phyloP scores from a whole-genome alignment of 2,113 vertebrate species.

The Perccottus glenii region DNA sequence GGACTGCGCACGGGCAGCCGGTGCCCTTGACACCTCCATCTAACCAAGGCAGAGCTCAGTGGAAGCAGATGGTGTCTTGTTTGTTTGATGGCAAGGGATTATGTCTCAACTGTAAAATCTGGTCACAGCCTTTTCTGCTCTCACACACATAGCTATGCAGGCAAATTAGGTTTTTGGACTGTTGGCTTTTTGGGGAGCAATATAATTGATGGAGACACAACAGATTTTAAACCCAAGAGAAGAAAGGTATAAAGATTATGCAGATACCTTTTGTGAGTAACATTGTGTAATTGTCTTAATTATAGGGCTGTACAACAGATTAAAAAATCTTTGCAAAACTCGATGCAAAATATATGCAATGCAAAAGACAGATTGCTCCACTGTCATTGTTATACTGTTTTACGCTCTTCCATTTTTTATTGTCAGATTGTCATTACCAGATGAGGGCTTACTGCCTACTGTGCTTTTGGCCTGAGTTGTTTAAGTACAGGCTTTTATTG shows the following conservation, averaged over 20 bases:
- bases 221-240: background rate
- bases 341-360: too few relatives aligned
- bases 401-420: too few relatives aligned
- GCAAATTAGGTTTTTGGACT: conserved; percentile 40
- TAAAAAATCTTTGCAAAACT: too few relatives aligned
- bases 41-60: conserved; percentile 66
- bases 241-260: background rate
- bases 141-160: conserved; percentile 34
- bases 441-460: too few relatives aligned
- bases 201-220: background rate
- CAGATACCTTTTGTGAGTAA: background rate
- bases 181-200: conserved; percentile 22
- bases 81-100: conserved; percentile 75
- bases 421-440: too few relatives aligned
- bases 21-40: conserved; percentile 70
- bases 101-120: conserved; percentile 68
- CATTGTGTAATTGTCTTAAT: too few relatives aligned
- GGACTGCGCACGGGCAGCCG: conserved; percentile 47
- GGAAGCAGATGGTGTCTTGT: conserved; percentile 81
- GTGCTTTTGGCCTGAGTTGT: too few relatives aligned
- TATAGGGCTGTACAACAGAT: too few relatives aligned
- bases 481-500: too few relatives aligned
- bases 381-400: too few relatives aligned
- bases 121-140: conserved; percentile 62
- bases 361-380: too few relatives aligned